Evolutionary conservation across 2,888 invertebrate species (phyloP).

Genomic region (Plemyria rubiginata): DNA sequence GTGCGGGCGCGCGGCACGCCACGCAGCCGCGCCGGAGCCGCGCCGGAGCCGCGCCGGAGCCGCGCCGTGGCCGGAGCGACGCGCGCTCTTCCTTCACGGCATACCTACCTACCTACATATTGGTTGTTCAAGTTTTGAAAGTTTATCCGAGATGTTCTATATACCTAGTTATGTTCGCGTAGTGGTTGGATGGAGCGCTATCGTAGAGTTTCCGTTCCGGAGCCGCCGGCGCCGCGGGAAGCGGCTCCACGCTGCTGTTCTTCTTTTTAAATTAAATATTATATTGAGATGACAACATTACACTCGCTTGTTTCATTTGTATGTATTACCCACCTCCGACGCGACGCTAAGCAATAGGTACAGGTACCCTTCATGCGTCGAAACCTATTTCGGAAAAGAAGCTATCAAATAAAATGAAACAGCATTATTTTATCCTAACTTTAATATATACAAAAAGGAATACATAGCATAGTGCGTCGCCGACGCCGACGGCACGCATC

Average conservation of each 20-base stretch:
- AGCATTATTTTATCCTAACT: slow-evolving; percentile 63
- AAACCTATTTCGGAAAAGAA: background rate
- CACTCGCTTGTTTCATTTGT: slow-evolving; percentile 23
- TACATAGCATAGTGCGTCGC: slow-evolving; percentile 47
- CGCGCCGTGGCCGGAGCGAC: background rate
- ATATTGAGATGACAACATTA: slow-evolving; percentile 57
- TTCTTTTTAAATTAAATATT: slow-evolving; percentile 59
- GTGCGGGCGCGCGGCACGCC: background rate
- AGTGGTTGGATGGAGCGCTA: slow-evolving; percentile 35
- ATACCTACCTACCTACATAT: too few relatives aligned
- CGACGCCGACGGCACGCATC: too few relatives aligned
- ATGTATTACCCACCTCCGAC: too few relatives aligned
- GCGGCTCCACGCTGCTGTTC: slow-evolving; percentile 42
- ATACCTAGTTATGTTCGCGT: slow-evolving; percentile 35
- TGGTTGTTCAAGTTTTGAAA: slow-evolving; percentile 72
- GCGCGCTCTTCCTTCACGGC: background rate
- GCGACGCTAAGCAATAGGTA: too few relatives aligned
- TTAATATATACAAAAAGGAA: slow-evolving; percentile 80
- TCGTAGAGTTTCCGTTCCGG: slow-evolving; percentile 30
- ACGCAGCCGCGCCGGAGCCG: background rate
- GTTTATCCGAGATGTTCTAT: slow-evolving; percentile 58
- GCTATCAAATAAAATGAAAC: slow-evolving; percentile 50
- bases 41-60: background rate
- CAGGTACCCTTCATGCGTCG: background rate
- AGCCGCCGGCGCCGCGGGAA: slow-evolving; percentile 21